Conservation (phyloP, 2,113 vertebrate species). For the Proterorhinus semilunaris region DNA sequence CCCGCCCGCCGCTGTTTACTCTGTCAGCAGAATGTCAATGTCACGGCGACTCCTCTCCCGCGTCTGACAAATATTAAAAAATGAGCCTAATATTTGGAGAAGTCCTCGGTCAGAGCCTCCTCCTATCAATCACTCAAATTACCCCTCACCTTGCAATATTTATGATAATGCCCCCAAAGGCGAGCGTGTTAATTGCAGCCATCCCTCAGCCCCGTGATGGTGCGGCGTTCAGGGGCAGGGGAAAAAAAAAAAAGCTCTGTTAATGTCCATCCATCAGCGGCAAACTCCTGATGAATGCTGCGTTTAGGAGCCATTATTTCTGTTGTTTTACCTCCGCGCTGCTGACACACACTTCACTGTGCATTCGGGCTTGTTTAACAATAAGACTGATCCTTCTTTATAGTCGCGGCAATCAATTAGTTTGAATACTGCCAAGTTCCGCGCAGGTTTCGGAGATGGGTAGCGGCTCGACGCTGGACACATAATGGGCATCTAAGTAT, state of each 20-base stretch:
- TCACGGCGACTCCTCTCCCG: background rate
- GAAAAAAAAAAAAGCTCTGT: conserved; percentile 26
- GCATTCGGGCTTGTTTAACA: conserved; percentile 17
- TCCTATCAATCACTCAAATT: conserved; percentile 66
- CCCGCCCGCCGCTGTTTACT: background rate
- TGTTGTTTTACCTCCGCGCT: conserved; percentile 15
- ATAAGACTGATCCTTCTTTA: conserved; percentile 7
- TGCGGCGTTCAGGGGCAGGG: conserved; percentile 43
- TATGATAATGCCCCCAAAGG: conserved; percentile 66
- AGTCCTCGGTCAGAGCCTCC: conserved; percentile 39
- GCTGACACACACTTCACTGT: conserved; percentile 17
- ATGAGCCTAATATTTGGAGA: conserved; percentile 41
- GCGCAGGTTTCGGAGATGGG: background rate
- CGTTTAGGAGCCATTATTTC: conserved; percentile 43
- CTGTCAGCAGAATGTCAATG: conserved; percentile 10
- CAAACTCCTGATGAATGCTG: conserved; percentile 39
- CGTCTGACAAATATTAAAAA: conserved; percentile 2
- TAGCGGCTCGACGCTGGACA: background rate
- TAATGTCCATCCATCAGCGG: conserved; percentile 51
- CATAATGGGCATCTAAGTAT: too few relatives aligned
- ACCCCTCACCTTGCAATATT: conserved; percentile 66
- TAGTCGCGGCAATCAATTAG: background rate
- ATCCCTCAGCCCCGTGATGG: conserved; percentile 58
- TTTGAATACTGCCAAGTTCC: background rate
- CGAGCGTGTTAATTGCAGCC: conserved; percentile 57